Percentiles rank a stretch among this genome's conserved stretches.
Evolutionary conservation across 2,888 invertebrate species (phyloP).

Genomic region (Tolmerus cingulatus): DNA sequence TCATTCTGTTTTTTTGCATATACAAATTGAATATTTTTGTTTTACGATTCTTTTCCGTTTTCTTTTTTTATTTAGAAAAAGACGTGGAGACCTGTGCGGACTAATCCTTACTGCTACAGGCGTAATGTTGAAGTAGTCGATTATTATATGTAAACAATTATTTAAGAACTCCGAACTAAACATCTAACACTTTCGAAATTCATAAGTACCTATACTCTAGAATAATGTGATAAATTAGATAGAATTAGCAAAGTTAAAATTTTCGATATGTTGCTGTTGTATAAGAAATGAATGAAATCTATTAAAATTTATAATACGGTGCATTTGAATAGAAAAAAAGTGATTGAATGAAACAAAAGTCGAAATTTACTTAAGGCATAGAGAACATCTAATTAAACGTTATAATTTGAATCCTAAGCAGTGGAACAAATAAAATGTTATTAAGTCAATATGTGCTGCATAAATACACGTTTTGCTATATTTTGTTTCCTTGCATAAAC

Average conservation of each 20-base stretch:
- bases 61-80: slow-evolving; percentile 56
- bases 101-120: slow-evolving; percentile 61
- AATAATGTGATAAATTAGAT: background rate
- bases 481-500: no score
- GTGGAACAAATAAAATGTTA: background rate
- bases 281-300: background rate
- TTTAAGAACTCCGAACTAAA: slow-evolving; percentile 50
- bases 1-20: slow-evolving; percentile 48
- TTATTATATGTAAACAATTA: slow-evolving; percentile 57
- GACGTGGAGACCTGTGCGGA: slow-evolving; percentile 63
- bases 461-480: no score
- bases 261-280: background rate
- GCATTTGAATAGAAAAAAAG: no score
- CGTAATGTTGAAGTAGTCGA: slow-evolving; percentile 62
- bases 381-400: background rate
- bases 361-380: background rate
- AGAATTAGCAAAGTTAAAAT: background rate
- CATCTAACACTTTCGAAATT: background rate
- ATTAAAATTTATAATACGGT: background rate
- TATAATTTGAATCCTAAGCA: background rate
- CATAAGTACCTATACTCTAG: background rate
- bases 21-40: slow-evolving; percentile 53
- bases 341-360: no score
- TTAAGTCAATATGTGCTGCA: no score
- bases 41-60: slow-evolving; percentile 50